phyloP scores from a whole-genome alignment of 1,140 invertebrate genomes.

The Eumaeus atala region DNA sequence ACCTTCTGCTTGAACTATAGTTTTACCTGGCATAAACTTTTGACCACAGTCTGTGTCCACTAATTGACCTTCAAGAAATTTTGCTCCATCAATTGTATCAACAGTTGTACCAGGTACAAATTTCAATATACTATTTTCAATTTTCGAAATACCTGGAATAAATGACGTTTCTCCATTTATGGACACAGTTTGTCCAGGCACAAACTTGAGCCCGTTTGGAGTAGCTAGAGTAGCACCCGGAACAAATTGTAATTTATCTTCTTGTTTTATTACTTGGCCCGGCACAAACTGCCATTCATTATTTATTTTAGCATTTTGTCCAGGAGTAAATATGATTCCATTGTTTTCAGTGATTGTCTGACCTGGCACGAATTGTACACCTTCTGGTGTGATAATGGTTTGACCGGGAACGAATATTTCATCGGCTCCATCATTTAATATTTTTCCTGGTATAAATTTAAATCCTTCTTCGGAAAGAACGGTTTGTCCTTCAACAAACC shows the following conservation, averaged over 20 bases:
- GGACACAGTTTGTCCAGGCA: slow-evolving; percentile 78
- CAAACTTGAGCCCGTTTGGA: slow-evolving; percentile 78
- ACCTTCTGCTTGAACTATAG: slow-evolving; percentile 64
- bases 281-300: slow-evolving; percentile 78
- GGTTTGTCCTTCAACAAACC: slow-evolving; percentile 80
- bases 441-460: slow-evolving; percentile 81
- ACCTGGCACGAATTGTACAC: slow-evolving; percentile 78
- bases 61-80: slow-evolving; percentile 81
- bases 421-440: slow-evolving; percentile 61
- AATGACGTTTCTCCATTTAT: slow-evolving; percentile 69
- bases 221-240: slow-evolving; percentile 80
- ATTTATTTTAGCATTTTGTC: slow-evolving; percentile 77
- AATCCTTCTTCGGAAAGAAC: slow-evolving; percentile 78
- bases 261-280: slow-evolving; percentile 75
- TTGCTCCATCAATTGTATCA: slow-evolving; percentile 77
- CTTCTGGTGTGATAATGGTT: slow-evolving; percentile 77
- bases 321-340: slow-evolving; percentile 78
- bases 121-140: slow-evolving; percentile 43
- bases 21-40: slow-evolving; percentile 78
- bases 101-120: slow-evolving; percentile 81
- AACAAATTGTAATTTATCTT: slow-evolving; percentile 75
- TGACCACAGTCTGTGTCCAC: slow-evolving; percentile 74
- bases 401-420: slow-evolving; percentile 81
- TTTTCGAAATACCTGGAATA: slow-evolving; percentile 75
- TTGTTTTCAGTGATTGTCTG: slow-evolving; percentile 75